Base-by-base conservation (phyloP, 2,888 invertebrate species). In the Lypha dubia region DNA sequence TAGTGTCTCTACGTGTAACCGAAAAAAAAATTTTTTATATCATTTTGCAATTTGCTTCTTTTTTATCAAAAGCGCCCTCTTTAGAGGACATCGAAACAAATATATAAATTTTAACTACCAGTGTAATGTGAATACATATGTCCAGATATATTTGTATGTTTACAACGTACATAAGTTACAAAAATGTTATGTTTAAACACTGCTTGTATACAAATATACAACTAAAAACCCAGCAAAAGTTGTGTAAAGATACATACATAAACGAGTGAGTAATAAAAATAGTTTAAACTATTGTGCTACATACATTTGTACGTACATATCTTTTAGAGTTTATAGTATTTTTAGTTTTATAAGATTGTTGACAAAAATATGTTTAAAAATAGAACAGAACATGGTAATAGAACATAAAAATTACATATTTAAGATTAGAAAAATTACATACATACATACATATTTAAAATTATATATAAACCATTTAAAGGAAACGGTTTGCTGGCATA, bases 151-250 rank as follows among this genome's bases (percentile, higher is more conserved):
- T 53, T 1, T 53, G 46, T 58, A 49, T 60, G 38, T 58, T 6
- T 17, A 17, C 17, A 17, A 46, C 17, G 35, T 17, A 15, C 4
- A 51, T 35, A 53, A 53, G 3, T 35, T 53, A 46, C 44, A n/a
- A 13, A 70, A 70, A 70, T 32, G 44, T 77, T 77, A 51, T 68
- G 35, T 44, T 68, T 38, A 32, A 65, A 44, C 60, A 49, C 20
- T 60, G 15, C 46, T 9, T 44, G 35, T 28, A 11, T 15, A 15
- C 28, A 44, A 0, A 41, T 28, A 5, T 28, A 32, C 35, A 58
- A 22, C 24, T 17, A 20, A 65, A 41, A 79, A 53, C 56, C 71
- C 73, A 73, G 60, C 41, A 24, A 77, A 77, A 11, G n/a, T 60
- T 68, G 51, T 46, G 38, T 13, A 51, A 15, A 15, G 28, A 35